Evolutionary conservation across 2,797 vertebrate genomes (phyloP), one percentile per base, ranked within the genome.

Genomic region (Coregonus sp.): DNA sequence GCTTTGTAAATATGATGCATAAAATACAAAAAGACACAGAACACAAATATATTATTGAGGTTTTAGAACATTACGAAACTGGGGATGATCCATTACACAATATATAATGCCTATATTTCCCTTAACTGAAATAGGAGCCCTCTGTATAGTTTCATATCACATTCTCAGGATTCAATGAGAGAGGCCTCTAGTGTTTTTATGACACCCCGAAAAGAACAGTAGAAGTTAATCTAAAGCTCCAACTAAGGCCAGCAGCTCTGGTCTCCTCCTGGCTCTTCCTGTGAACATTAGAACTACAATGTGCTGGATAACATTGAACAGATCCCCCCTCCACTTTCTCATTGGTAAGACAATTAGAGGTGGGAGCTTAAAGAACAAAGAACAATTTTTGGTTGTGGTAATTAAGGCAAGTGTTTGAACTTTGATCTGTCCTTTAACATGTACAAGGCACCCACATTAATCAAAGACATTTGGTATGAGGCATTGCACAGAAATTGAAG

Each of bases 381-480:
- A 73, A 20, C n/a, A 66, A 78, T 84, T 87, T 86, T 85, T 84
- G 82, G 80, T 91, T 72, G 77, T 81, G 77, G 78, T 75, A 74
- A 82, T 91, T 94, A 94, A 94, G 92, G 90, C 91, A 92, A 82
- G 73, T 86, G 56, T 82, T 86, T 73, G 82, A 86, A 54, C 73
- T 88, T 80, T 82, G 76, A 76, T 87, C 89, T 73, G 82, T 92
- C 86, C 77, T 86, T 90, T 82, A 85, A 70, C 76, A 73, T 87
- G 85, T 79, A 83, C 84, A 92, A 91, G 88, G 87, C 86, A 90
- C 86, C 80, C 29, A 52, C 78, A 80, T 85, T 70, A 73, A 76
- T 82, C 40, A 47, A 2, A 47, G 40, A 85, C 70, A 72, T 85
- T 85, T 75, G 78, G 25, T 72, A 82, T 40, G 72, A 82, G 63